Percentiles rank a stretch among this genome's conserved stretches.
These are phyloP conservation scores for Rutilus rutilus DNA, from an alignment of 2,113 vertebrate genomes.

Conservation along the genomic window DNA sequence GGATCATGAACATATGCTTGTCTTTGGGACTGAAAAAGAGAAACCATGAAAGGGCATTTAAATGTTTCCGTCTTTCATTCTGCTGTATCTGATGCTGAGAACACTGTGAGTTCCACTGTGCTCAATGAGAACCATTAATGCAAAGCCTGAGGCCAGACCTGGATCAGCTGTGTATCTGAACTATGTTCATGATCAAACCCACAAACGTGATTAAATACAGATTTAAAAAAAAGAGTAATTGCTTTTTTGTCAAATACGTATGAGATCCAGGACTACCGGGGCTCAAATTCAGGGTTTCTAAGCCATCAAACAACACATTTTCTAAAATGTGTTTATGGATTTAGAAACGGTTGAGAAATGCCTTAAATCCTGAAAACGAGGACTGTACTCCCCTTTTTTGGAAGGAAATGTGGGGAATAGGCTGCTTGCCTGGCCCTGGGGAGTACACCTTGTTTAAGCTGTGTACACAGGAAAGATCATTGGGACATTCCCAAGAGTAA, in stretches of 20 bases:
- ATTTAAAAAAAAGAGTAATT: neutral
- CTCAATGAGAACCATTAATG: conserved; percentile 9
- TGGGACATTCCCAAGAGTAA: conserved; percentile 52
- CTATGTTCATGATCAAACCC: neutral
- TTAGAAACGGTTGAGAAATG: conserved; percentile 37
- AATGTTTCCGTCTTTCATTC: neutral
- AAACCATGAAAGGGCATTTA: conserved; percentile 31
- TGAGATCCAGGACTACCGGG: conserved; percentile 27
- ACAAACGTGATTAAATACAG: neutral
- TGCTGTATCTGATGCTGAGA: conserved; percentile 6
- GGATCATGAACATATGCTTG: conserved; percentile 56
- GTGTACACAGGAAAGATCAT: conserved; percentile 62
- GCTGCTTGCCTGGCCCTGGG: conserved; percentile 55
- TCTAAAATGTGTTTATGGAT: conserved; percentile 16
- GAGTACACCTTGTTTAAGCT: conserved; percentile 61
- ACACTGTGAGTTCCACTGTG: neutral
- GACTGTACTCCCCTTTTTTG: conserved; percentile 61
- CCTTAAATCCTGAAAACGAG: conserved; percentile 43
- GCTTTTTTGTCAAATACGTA: conserved; percentile 16
- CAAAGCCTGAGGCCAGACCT: conserved; percentile 19
- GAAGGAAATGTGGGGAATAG: conserved; percentile 53
- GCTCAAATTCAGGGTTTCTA: conserved; percentile 25
- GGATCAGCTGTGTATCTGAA: conserved; percentile 44
- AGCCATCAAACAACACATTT: conserved; percentile 26
- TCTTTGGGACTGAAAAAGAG: conserved; percentile 52